Percentiles rank a stretch among this genome's conserved stretches.
phyloP scores from a whole-genome alignment of 2,888 invertebrate genomes.

The Chalcis sispes region DNA sequence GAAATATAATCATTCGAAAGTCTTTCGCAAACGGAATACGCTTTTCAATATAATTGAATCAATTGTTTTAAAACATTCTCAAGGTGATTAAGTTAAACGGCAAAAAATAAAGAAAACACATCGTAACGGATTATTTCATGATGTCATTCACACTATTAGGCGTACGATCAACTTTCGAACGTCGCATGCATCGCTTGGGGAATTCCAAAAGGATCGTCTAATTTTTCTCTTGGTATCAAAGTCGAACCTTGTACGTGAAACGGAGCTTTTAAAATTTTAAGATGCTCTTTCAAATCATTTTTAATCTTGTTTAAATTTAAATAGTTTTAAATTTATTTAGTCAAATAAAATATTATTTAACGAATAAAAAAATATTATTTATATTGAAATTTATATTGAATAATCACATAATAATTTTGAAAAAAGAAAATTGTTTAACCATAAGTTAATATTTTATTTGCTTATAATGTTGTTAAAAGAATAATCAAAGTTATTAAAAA shows the following conservation, averaged over 20 bases:
- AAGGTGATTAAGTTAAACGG: conserved; percentile 18
- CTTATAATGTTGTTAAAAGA: too few species aligned
- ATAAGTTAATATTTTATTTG: too few species aligned
- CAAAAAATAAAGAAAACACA: conserved; percentile 39
- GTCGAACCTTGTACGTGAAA: neutral
- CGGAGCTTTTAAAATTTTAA: neutral
- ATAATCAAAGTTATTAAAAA: too few species aligned
- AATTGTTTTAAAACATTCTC: conserved; percentile 13
- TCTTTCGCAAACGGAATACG: too few species aligned
- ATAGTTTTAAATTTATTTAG: too few species aligned
- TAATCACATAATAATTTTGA: too few species aligned
- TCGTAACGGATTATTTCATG: conserved; percentile 51
- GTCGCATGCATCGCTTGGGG: conserved; percentile 58
- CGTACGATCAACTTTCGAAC: conserved; percentile 61
- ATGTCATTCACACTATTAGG: conserved; percentile 52
- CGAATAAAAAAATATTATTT: too few species aligned
- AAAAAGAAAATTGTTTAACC: too few species aligned
- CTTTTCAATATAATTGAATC: neutral
- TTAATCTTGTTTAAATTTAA: too few species aligned
- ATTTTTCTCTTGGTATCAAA: conserved; percentile 18
- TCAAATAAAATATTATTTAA: too few species aligned
- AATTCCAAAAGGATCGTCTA: conserved; percentile 57
- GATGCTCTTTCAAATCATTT: neutral
- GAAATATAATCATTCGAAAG: too few species aligned
- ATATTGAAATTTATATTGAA: too few species aligned